phyloP scores from a whole-genome alignment of 2,113 vertebrate genomes.

The Hydrolagus affinis region DNA sequence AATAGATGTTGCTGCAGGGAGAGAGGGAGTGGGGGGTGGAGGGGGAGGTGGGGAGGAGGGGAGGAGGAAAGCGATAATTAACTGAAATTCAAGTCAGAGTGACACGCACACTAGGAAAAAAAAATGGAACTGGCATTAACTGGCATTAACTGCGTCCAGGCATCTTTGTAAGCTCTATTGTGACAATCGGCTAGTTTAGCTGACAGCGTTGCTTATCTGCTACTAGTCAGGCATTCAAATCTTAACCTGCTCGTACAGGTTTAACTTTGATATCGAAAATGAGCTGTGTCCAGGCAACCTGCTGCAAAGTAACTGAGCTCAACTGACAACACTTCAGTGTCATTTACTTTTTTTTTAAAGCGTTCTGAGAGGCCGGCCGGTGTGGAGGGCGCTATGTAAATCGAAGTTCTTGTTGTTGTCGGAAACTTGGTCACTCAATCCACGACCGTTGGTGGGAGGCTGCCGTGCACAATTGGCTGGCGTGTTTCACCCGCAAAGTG shows the following conservation, averaged over 20 bases:
- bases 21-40: no score
- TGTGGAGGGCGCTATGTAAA: no score
- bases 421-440: no score
- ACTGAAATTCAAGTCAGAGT: background rate
- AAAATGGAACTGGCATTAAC: background rate
- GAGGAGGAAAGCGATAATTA: background rate
- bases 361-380: no score
- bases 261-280: background rate
- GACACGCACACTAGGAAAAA: background rate
- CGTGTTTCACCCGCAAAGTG: no score
- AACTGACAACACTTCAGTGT: background rate
- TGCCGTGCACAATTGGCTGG: no score
- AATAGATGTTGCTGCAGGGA: background rate
- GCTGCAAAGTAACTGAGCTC: background rate
- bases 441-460: no score
- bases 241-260: background rate
- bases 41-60: no score
- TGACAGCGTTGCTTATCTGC: background rate
- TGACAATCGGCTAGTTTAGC: background rate
- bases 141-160: background rate
- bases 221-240: conserved; percentile 1
- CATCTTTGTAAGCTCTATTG: background rate
- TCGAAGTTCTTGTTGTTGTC: no score
- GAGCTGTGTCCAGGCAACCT: background rate
- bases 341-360: no score